phyloP scores from a whole-genome alignment of 2,113 vertebrate species.

The Tachycineta bicolor region DNA sequence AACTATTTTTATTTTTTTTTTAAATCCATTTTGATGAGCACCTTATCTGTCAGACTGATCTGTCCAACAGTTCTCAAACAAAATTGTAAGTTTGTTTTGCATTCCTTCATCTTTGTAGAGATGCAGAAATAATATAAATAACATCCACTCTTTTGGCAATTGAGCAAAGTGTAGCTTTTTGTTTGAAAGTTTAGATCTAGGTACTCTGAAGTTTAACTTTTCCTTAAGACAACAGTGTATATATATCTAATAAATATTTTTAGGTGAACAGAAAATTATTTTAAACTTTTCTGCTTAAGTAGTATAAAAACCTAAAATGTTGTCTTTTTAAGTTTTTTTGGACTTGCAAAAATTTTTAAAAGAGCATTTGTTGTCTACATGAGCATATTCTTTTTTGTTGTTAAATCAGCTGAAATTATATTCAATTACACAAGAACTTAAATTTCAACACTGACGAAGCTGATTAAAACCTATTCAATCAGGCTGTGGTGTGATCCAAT shows the following conservation, averaged over 20 bases:
- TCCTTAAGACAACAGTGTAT: neutral
- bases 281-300: neutral
- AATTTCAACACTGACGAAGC: neutral
- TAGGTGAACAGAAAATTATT: neutral
- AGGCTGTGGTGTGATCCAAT: neutral
- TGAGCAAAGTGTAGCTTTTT: neutral
- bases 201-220: neutral
- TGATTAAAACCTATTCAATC: slow-evolving; percentile 13
- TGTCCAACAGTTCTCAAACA: neutral
- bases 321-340: neutral
- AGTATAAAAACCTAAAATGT: neutral
- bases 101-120: neutral
- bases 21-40: neutral
- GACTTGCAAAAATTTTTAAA: neutral
- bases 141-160: rapidly evolving
- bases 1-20: neutral
- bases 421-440: neutral
- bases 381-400: neutral
- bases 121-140: neutral
- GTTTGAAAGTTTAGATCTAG: neutral
- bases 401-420: neutral
- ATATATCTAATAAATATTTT: neutral
- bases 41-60: neutral
- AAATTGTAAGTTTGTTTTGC: neutral
- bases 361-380: neutral